phyloP scores from a whole-genome alignment of 2,113 vertebrate genomes.

The Barnardius zonarius region DNA sequence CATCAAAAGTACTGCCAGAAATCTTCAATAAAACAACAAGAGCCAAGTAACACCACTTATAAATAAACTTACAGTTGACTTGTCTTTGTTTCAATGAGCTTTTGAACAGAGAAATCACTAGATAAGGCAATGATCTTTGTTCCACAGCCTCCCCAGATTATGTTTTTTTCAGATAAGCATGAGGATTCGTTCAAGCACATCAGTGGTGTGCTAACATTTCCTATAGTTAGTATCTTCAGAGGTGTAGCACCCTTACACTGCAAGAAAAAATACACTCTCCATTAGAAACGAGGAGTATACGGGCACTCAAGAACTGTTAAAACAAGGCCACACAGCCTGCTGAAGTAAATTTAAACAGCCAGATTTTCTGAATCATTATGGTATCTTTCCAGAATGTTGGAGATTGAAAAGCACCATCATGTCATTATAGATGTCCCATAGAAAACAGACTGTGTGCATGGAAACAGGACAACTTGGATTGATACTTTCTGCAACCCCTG shows the following conservation, averaged over 20 bases:
- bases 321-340: background rate
- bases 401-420: background rate
- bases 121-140: constrained; percentile 84
- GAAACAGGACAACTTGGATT: background rate
- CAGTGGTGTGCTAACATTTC: constrained; percentile 83
- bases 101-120: constrained; percentile 82
- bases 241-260: constrained; percentile 76
- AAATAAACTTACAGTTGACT: constrained; percentile 79
- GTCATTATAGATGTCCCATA: background rate
- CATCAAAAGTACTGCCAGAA: background rate
- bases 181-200: constrained; percentile 83
- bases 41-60: background rate
- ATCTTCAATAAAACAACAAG: background rate
- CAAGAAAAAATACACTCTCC: background rate
- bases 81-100: constrained; percentile 85
- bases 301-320: background rate
- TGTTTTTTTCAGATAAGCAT: constrained; percentile 76
- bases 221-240: constrained; percentile 81
- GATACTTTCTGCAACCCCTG: background rate
- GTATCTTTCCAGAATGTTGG: background rate
- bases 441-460: background rate
- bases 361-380: background rate
- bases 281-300: background rate
- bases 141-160: constrained; percentile 89
- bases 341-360: background rate